These are phyloP conservation scores for Labia minor DNA, from an alignment of 2,888 invertebrate genomes.

Conservation along the genomic window DNA sequence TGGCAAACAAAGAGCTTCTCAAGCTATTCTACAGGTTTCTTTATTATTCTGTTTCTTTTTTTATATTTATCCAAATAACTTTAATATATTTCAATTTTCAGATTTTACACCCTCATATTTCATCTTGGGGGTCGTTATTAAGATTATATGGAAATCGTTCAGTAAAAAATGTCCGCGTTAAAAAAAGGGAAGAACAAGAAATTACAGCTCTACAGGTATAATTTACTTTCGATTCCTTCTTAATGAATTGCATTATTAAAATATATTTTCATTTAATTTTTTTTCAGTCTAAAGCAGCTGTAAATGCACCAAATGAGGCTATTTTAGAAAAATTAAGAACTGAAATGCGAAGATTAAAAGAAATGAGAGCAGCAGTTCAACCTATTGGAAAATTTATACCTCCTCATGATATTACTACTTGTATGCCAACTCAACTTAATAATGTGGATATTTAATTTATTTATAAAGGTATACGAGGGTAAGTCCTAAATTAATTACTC, in stretches of 20 bases:
- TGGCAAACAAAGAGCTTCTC: constrained; percentile 92
- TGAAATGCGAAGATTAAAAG: constrained; percentile 69
- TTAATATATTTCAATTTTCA: constrained; percentile 34
- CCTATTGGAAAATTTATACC: constrained; percentile 56
- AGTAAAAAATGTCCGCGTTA: constrained; percentile 82
- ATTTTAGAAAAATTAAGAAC: constrained; percentile 72
- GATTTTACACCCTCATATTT: constrained; percentile 87
- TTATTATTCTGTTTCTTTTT: constrained; percentile 15
- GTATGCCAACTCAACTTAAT: neutral
- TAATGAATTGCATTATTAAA: neutral
- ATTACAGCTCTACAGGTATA: constrained; percentile 60
- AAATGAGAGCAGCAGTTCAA: constrained; percentile 49
- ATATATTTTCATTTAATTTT: neutral
- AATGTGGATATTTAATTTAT: neutral
- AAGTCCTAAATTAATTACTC: too few species aligned
- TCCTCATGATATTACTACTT: constrained; percentile 41
- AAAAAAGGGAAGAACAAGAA: constrained; percentile 84
- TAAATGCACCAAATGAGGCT: constrained; percentile 84
- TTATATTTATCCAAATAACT: too few species aligned
- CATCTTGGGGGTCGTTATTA: constrained; percentile 87
- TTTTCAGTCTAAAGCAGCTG: constrained; percentile 66
- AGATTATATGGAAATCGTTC: constrained; percentile 87
- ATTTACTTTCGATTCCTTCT: neutral
- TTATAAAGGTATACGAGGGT: too few species aligned
- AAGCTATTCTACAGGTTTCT: constrained; percentile 73